Evolutionary conservation across 2,888 invertebrate species (phyloP), one percentile per base, ranked within the genome.

Genomic region (Saturnia pavonia): DNA sequence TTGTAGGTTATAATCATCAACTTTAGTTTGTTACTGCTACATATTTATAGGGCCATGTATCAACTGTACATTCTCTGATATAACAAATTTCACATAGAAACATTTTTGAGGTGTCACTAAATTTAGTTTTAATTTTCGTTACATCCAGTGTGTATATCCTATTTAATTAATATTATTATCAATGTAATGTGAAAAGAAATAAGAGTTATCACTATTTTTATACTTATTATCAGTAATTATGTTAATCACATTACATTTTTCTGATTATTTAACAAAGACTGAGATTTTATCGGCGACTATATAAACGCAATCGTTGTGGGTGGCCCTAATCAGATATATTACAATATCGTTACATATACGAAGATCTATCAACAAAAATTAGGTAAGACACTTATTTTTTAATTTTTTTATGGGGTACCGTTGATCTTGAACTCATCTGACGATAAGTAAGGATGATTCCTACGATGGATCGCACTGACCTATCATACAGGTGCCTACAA

Each of bases 261-360:
- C 14, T 66, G 57, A 11, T 72, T 74, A 76, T 73, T 72, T 72
- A 76, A 78, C 75, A 76, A 68, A 74, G 70, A 73, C 73, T 68
- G 75, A 71, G 74, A 74, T 82, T 80, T 82, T 84, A 86, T 88
- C 85, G 70, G 6, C 69, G 70, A 42, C 72, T 85, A 86, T 87
- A 87, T 80, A 88, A 86, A 76, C 63, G 69, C 71, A 71, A 75
- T 74, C 80, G 69, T 72, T 45, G 75, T 74, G 72, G 82, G 84
- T 77, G 85, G 82, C 74, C 78, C 48, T 72, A 72, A 74, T 73
- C 73, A 78, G 73, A 78, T 74, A 71, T 34, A 57, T 60, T 70
- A 69, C 57, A 48, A 71, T 74, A 71, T 63, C 43, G 67, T 69
- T 48, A 66, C 65, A 69, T 70, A 25, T 69, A 67, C 73, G 70